These are phyloP conservation scores for Eristalis tenax DNA, from an alignment of 2,888 invertebrate species.

Conservation along the genomic window DNA sequence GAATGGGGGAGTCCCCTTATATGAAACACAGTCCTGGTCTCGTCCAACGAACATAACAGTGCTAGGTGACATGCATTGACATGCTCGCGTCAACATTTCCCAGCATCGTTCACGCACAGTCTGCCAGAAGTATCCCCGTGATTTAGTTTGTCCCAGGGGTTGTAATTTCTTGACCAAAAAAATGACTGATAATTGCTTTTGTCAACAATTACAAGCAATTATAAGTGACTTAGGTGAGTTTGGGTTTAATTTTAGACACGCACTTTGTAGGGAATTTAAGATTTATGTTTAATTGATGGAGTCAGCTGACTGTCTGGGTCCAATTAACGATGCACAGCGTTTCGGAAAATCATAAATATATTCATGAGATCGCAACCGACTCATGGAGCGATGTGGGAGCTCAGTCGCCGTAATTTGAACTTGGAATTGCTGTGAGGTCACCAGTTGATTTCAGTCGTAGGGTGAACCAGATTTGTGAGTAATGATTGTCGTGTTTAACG, in stretches of 20 bases:
- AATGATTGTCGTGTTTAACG: neutral
- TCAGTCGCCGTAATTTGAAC: neutral
- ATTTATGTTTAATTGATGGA: slow-evolving; percentile 58
- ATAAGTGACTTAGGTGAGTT: no score
- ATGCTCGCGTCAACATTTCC: no score
- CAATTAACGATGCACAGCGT: neutral
- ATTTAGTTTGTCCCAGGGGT: neutral
- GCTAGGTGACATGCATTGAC: no score
- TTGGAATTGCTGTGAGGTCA: neutral
- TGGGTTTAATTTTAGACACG: neutral
- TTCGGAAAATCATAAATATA: neutral
- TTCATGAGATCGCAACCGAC: neutral
- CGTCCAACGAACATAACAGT: no score
- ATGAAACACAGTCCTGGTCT: no score
- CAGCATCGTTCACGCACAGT: slow-evolving; percentile 71
- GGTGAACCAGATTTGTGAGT: neutral
- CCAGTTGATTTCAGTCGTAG: neutral
- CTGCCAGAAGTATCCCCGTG: slow-evolving; percentile 76
- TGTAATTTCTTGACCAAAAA: neutral
- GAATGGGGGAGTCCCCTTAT: no score
- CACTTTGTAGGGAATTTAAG: neutral
- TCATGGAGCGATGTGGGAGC: neutral
- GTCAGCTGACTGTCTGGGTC: neutral
- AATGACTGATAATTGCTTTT: neutral
- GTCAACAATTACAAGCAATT: neutral